These are phyloP conservation scores for Chrysodeixis includens DNA, from an alignment of 2,888 invertebrate genomes.

Conservation along the genomic window DNA sequence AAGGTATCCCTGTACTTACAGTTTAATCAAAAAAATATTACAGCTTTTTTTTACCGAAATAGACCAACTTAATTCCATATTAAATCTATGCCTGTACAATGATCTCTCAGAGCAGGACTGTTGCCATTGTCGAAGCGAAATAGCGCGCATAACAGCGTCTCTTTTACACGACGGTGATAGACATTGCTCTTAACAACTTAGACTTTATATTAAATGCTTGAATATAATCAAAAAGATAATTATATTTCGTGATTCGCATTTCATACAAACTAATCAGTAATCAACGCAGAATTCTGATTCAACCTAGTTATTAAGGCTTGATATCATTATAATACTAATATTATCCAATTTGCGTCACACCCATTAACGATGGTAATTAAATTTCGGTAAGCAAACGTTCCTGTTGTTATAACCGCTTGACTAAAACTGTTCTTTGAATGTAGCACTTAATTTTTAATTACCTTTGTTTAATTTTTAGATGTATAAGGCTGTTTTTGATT, in stretches of 20 bases:
- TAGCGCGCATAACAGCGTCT: too few species aligned
- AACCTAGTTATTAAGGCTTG: not conserved
- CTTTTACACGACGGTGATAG: too few species aligned
- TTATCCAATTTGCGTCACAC: slow-evolving; percentile 32
- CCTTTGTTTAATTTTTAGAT: not conserved
- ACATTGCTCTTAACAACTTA: too few species aligned
- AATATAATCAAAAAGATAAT: slow-evolving; percentile 5
- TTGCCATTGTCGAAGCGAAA: too few species aligned
- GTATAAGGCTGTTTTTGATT: too few species aligned
- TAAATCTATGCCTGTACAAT: too few species aligned
- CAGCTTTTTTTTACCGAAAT: not conserved
- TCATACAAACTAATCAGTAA: slow-evolving; percentile 20
- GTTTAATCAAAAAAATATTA: not conserved
- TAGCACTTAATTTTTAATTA: slow-evolving; percentile 12
- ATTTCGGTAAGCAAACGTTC: slow-evolving; percentile 23
- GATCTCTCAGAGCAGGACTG: too few species aligned
- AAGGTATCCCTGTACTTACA: too few species aligned
- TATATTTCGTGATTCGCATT: slow-evolving; percentile 21
- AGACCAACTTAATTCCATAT: not conserved
- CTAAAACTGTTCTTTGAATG: slow-evolving; percentile 43
- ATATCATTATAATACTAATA: slow-evolving; percentile 26
- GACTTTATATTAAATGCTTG: not conserved
- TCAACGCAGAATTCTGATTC: not conserved
- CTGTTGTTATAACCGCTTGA: slow-evolving; percentile 44
- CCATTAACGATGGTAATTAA: slow-evolving; percentile 48